Conservation (phyloP, 2,888 invertebrate genomes). For the Watsonalla cultraria region DNA sequence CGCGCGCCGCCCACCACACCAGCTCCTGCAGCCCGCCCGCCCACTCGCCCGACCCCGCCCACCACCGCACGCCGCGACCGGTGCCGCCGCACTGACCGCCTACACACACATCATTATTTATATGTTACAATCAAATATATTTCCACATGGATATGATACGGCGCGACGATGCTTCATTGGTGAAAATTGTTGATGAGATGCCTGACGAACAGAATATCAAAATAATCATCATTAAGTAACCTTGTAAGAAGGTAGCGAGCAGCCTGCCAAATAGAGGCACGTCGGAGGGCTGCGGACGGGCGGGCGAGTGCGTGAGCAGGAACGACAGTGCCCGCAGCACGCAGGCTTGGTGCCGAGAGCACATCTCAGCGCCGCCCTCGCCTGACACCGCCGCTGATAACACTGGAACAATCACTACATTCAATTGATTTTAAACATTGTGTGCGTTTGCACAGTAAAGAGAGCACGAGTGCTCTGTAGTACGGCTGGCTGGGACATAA, state of each 20-base stretch:
- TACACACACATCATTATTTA: not conserved
- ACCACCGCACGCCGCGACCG: slow-evolving; percentile 46
- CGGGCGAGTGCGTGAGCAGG: slow-evolving; percentile 45
- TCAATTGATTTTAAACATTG: too few species aligned
- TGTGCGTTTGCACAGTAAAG: too few species aligned
- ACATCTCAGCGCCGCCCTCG: slow-evolving; percentile 55
- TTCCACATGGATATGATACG: too few species aligned
- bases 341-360: slow-evolving; percentile 72
- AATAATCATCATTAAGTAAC: slow-evolving; percentile 24
- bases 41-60: slow-evolving; percentile 41
- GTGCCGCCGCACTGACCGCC: not conserved
- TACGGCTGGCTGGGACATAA: too few species aligned
- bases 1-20: slow-evolving; percentile 58
- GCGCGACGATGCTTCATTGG: too few species aligned
- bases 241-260: slow-evolving; percentile 69
- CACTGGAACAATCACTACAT: slow-evolving; percentile 27
- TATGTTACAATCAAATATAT: not conserved
- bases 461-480: too few species aligned
- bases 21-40: slow-evolving; percentile 49
- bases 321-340: slow-evolving; percentile 74
- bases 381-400: slow-evolving; percentile 50
- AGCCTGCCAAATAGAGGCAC: slow-evolving; percentile 66
- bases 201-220: not conserved
- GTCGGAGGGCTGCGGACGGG: slow-evolving; percentile 41
- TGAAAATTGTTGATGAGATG: not conserved